Conservation (phyloP, 2,888 invertebrate genomes). For the Oxycera nigricornis region DNA sequence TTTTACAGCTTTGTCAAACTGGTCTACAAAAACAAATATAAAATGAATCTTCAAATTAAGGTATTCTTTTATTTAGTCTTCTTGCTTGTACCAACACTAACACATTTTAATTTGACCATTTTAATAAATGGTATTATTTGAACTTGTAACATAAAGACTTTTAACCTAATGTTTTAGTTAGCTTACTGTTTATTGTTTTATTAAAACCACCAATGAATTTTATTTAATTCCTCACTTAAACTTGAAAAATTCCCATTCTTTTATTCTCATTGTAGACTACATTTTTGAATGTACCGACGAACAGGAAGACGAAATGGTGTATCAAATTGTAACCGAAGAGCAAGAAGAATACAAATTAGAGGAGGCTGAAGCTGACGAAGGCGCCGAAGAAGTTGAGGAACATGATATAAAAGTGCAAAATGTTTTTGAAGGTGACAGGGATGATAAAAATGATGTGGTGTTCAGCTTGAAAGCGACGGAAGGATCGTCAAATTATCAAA, state of each 20-base stretch:
- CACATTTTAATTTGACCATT: too few relatives aligned
- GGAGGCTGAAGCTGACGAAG: slow-evolving; percentile 9
- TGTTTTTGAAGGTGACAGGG: neutral
- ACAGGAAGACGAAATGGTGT: slow-evolving; percentile 38
- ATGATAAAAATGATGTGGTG: neutral
- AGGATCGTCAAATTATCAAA: neutral
- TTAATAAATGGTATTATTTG: neutral
- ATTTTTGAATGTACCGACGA: slow-evolving; percentile 8
- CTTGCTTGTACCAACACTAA: too few relatives aligned
- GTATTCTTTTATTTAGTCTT: too few relatives aligned
- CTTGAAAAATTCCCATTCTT: neutral
- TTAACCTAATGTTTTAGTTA: neutral
- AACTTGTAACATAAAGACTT: neutral
- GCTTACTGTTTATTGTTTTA: neutral
- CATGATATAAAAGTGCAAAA: neutral
- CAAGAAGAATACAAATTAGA: neutral
- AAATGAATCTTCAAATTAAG: too few relatives aligned
- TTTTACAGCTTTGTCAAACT: too few relatives aligned
- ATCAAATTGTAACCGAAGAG: slow-evolving; percentile 38
- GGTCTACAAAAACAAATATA: too few relatives aligned
- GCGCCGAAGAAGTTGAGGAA: neutral
- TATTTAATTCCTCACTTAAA: neutral
- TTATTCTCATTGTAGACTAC: slow-evolving; percentile 21
- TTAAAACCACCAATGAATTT: too few relatives aligned
- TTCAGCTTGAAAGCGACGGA: neutral